Conservation (phyloP, 2,888 invertebrate species). For the Stenodera caucasica region DNA sequence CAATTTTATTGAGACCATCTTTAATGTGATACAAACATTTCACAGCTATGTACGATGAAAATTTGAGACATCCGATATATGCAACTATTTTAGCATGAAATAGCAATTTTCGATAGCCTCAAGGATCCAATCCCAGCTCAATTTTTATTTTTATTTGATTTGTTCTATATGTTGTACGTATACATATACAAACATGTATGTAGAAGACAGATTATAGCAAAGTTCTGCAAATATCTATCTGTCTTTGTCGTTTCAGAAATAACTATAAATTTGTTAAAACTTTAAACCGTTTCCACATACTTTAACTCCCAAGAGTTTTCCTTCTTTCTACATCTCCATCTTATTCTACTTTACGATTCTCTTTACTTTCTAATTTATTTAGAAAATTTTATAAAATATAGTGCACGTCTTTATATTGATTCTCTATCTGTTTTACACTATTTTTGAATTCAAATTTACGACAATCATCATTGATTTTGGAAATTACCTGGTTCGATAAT, state of each 20-base stretch:
- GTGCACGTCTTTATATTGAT: neutral
- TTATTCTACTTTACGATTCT: neutral
- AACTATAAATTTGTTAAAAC: slow-evolving; percentile 4
- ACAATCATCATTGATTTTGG: no score
- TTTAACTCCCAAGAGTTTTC: neutral
- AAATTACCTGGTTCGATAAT: no score
- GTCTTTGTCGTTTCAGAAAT: neutral
- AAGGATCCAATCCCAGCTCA: neutral
- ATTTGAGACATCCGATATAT: neutral
- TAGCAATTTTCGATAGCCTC: neutral
- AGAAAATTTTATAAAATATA: neutral
- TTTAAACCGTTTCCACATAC: neutral
- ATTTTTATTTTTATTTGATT: no score
- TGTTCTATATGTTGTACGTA: neutral
- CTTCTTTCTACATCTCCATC: neutral
- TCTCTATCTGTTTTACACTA: neutral
- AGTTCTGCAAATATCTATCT: neutral
- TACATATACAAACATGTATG: no score
- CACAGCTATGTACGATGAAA: no score
- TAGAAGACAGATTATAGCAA: no score
- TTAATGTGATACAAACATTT: no score
- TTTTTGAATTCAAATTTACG: no score
- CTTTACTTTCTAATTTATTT: neutral
- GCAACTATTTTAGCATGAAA: neutral
- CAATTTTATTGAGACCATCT: no score